Conservation (phyloP, 2,113 vertebrate genomes). For the Brachyistius frenatus region DNA sequence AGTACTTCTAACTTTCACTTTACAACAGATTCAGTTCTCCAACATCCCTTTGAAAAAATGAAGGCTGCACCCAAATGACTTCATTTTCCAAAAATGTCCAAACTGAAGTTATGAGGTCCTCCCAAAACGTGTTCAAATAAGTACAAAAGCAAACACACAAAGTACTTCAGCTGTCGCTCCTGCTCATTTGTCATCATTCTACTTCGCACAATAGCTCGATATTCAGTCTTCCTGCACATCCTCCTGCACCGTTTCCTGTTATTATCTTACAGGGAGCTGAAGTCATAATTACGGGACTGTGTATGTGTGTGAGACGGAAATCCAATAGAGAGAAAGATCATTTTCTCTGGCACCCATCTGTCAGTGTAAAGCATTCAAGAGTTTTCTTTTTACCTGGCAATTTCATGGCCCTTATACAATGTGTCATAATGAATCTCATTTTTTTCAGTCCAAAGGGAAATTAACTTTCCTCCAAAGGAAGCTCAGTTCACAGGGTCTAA, state of each 20-base stretch:
- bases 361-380: not conserved
- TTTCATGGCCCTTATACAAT: not conserved
- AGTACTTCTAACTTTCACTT: no score
- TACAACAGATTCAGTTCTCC: not conserved
- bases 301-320: conserved; percentile 28
- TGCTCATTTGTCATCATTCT: conserved; percentile 49
- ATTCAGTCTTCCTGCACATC: conserved; percentile 47
- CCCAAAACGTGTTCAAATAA: conserved; percentile 21
- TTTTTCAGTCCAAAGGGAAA: conserved; percentile 27
- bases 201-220: conserved; percentile 48
- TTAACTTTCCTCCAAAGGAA: conserved; percentile 18
- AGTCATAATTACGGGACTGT: conserved; percentile 29
- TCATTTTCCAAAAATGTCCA: conserved; percentile 35
- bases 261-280: conserved; percentile 58
- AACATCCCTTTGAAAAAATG: not conserved
- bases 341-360: not conserved
- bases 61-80: not conserved
- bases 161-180: not conserved
- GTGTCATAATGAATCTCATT: not conserved
- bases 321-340: conserved; percentile 5
- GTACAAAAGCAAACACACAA: conserved; percentile 8
- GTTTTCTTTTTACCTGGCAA: not conserved
- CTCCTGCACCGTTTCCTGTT: conserved; percentile 66
- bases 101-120: not conserved
- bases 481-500: conserved; percentile 19